Conservation (phyloP, 2,888 invertebrate genomes). For the Neoitamus cyanurus region DNA sequence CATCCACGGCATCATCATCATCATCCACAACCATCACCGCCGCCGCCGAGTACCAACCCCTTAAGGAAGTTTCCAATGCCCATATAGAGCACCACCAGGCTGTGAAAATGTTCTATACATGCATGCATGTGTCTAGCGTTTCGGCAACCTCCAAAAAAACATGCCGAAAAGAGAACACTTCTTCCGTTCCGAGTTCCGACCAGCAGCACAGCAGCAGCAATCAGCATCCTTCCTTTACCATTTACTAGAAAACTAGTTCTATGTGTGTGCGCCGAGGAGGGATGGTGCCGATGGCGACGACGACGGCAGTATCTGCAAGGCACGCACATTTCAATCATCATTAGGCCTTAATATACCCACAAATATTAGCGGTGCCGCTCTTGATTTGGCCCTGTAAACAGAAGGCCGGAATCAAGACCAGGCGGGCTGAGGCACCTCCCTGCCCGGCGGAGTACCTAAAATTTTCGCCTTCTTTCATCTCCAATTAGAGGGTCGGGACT, state of each 20-base stretch:
- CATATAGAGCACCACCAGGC: background rate
- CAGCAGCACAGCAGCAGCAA: background rate
- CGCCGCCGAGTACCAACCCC: conserved; percentile 3
- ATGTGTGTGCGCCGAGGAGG: background rate
- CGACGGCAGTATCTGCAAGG: conserved; percentile 52
- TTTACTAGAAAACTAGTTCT: background rate
- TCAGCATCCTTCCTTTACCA: background rate
- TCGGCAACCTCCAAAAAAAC: background rate
- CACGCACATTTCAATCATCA: conserved; percentile 67
- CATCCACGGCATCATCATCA: conserved; percentile 2
- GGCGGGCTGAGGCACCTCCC: background rate
- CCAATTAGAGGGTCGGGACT: conserved; percentile 23
- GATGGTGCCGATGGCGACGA: conserved; percentile 43
- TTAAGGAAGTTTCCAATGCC: conserved; percentile 22
- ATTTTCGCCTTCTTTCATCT: conserved; percentile 31
- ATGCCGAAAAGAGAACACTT: conserved; percentile 38
- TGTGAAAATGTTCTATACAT: background rate
- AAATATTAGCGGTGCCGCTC: conserved; percentile 56
- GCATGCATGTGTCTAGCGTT: background rate
- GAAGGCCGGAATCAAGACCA: background rate
- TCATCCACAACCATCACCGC: background rate
- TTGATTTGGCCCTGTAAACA: conserved; percentile 42
- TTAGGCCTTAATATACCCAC: conserved; percentile 67
- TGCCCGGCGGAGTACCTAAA: background rate
- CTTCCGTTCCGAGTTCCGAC: too few species aligned